Conservation (phyloP, 1,140 invertebrate species). For the Grapholita molesta region DNA sequence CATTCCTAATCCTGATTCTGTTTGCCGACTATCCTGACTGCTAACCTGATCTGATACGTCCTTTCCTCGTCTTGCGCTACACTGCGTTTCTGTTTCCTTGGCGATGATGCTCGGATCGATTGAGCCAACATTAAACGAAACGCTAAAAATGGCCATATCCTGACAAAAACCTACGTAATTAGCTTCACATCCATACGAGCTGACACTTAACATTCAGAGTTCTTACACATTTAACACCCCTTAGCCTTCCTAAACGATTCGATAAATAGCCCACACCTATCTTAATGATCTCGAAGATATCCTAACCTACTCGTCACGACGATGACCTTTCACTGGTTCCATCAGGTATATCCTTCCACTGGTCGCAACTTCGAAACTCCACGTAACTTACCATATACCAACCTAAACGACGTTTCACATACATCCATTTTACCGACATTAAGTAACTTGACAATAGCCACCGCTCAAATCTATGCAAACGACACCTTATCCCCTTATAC, state of each 20-base stretch:
- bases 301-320: constrained; percentile 61
- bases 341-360: not conserved
- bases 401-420: constrained; percentile 50
- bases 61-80: constrained; percentile 44
- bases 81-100: constrained; percentile 26
- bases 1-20: constrained; percentile 46
- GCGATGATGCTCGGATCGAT: constrained; percentile 58
- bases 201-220: constrained; percentile 61
- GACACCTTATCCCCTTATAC: constrained; percentile 64
- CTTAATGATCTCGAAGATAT: constrained; percentile 62
- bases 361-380: constrained; percentile 33
- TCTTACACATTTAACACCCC: constrained; percentile 59
- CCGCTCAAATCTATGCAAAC: constrained; percentile 56
- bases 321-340: constrained; percentile 30
- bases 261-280: constrained; percentile 73
- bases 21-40: constrained; percentile 34
- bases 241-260: constrained; percentile 61
- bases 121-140: constrained; percentile 60
- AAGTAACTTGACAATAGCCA: constrained; percentile 66
- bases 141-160: constrained; percentile 56
- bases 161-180: constrained; percentile 67
- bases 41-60: constrained; percentile 32
- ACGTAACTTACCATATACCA: constrained; percentile 31
- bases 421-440: constrained; percentile 60
- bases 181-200: constrained; percentile 60